Evolutionary conservation across 2,888 invertebrate species (phyloP).

Genomic region (Zonitis immaculata): DNA sequence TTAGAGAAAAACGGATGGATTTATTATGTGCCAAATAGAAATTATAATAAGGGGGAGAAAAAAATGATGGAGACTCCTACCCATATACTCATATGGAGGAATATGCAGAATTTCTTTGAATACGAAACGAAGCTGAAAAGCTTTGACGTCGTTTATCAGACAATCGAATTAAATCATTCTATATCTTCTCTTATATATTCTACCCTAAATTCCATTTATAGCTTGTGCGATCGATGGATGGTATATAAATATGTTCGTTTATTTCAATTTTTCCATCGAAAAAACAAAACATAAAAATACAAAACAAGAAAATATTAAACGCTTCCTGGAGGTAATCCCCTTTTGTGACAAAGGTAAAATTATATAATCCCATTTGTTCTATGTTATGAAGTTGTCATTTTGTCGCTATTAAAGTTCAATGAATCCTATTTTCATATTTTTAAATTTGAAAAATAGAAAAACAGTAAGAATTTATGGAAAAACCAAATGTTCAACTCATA

Average conservation of each 20-base stretch:
- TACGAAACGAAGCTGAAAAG: slow-evolving; percentile 21
- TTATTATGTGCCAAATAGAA: background rate
- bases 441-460: slow-evolving; percentile 24
- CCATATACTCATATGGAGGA: slow-evolving; percentile 1
- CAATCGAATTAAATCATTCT: slow-evolving; percentile 25
- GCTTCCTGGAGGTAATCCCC: slow-evolving; percentile 22
- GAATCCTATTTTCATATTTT: slow-evolving; percentile 4
- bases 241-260: too few relatives aligned
- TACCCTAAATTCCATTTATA: background rate
- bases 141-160: slow-evolving; percentile 26
- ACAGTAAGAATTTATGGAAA: too few relatives aligned
- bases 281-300: too few relatives aligned
- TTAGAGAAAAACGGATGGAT: background rate
- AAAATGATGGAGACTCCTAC: slow-evolving; percentile 5
- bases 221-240: too few relatives aligned
- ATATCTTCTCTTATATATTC: slow-evolving; percentile 2
- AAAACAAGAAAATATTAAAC: slow-evolving; percentile 25
- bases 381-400: slow-evolving; percentile 33
- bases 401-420: slow-evolving; percentile 20
- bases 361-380: slow-evolving; percentile 31
- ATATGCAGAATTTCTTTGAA: slow-evolving; percentile 13
- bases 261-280: too few relatives aligned
- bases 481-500: slow-evolving; percentile 38
- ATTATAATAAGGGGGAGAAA: background rate
- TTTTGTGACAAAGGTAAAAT: slow-evolving; percentile 28